Percentiles rank a stretch among this genome's conserved stretches.
Evolutionary conservation across 2,888 invertebrate genomes (phyloP).

Genomic region (Brachycybe producta): DNA sequence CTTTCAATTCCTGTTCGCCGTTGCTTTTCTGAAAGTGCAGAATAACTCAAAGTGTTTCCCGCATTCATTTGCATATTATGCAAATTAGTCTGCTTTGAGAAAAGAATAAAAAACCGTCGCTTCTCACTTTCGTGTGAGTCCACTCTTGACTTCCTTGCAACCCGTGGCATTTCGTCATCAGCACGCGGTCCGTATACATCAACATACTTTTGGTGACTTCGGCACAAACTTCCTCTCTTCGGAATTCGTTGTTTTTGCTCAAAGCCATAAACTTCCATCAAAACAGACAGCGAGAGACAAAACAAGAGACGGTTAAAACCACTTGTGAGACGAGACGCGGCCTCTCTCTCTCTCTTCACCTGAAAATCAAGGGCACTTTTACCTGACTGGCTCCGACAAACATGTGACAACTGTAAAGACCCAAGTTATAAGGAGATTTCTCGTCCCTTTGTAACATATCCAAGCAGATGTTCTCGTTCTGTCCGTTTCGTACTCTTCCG

Average conservation of each 20-base stretch:
- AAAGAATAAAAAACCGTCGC: too few species aligned
- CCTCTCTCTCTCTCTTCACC: too few species aligned
- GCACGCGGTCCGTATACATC: constrained; percentile 17
- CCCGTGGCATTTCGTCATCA: constrained; percentile 22
- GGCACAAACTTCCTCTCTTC: constrained; percentile 67
- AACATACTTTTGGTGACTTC: constrained; percentile 20
- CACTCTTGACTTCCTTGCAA: constrained; percentile 24
- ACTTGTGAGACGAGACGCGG: too few species aligned
- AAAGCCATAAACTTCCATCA: constrained; percentile 58
- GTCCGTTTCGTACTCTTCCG: constrained; percentile 24
- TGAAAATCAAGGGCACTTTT: too few species aligned
- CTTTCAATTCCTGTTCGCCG: too few species aligned
- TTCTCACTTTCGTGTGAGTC: constrained; percentile 25
- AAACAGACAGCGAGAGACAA: too few species aligned
- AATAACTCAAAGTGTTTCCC: too few species aligned
- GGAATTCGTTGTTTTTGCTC: constrained; percentile 52
- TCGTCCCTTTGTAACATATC: constrained; percentile 64
- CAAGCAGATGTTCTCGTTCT: constrained; percentile 50
- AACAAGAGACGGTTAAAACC: too few species aligned
- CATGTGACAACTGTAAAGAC: constrained; percentile 60
- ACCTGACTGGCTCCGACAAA: constrained; percentile 50
- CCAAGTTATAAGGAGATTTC: constrained; percentile 51
- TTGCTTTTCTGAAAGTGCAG: too few species aligned
- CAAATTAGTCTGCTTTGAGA: too few species aligned
- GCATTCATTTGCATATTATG: too few species aligned